These are phyloP conservation scores for Hypena proboscidalis DNA, from an alignment of 2,888 invertebrate species.

Conservation along the genomic window DNA sequence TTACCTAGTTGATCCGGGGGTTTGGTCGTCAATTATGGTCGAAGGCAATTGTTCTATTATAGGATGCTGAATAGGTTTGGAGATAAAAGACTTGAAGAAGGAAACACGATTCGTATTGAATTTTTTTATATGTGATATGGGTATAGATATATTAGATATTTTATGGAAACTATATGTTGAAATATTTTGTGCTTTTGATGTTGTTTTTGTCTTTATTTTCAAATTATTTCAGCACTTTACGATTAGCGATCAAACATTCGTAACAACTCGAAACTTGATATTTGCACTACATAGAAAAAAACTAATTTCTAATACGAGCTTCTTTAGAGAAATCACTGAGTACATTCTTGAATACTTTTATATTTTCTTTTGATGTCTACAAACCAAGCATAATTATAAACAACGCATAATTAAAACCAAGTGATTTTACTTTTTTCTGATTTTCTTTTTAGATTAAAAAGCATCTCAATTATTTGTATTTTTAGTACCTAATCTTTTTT, in stretches of 20 bases:
- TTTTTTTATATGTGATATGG: conserved; percentile 40
- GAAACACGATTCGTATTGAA: conserved; percentile 36
- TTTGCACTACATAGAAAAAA: conserved; percentile 18
- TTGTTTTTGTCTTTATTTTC: conserved; percentile 25
- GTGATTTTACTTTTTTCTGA: conserved; percentile 19
- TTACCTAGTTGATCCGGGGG: conserved; percentile 35
- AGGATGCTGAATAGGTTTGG: conserved; percentile 32
- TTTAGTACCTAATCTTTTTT: too few species aligned
- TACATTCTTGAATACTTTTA: conserved; percentile 17
- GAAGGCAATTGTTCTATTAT: conserved; percentile 15
- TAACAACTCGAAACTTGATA: conserved; percentile 30
- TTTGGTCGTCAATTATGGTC: conserved; percentile 44
- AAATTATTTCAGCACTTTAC: conserved; percentile 31
- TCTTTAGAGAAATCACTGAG: conserved; percentile 19
- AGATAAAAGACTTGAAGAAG: conserved; percentile 40
- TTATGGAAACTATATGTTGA: conserved; percentile 26
- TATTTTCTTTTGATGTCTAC: conserved; percentile 16
- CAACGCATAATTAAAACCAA: conserved; percentile 35
- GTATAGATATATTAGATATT: conserved; percentile 30
- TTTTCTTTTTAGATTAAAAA: conserved; percentile 12
- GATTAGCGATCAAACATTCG: conserved; percentile 43
- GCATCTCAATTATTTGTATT: too few species aligned
- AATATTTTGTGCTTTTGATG: conserved; percentile 25
- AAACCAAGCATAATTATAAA: conserved; percentile 37
- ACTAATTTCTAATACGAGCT: conserved; percentile 35